Evolutionary conservation across 1,140 invertebrate species (phyloP), one percentile per base, ranked within the genome.

Genomic region (Choristoneura fumiferana): DNA sequence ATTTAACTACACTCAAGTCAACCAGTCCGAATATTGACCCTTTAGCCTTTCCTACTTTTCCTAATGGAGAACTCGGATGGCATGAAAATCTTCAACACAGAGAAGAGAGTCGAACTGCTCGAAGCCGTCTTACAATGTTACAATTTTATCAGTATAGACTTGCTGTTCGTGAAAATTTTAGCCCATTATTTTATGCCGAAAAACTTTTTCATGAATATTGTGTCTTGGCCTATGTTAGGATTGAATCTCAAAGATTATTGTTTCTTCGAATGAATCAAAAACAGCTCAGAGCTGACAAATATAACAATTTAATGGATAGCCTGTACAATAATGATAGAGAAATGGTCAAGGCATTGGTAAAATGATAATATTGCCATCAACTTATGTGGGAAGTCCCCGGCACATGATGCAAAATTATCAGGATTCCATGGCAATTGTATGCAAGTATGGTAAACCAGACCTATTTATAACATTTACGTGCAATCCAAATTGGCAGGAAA

Each of bases 401-500:
- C 67, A 72, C 62, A 56, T 74, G 59, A 58, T 69, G 29, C 61
- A 75, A 69, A 60, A 67, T 58, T 54, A 61, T 8, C 67, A 69
- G 49, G 63, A 73, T 35, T 69, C 62, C 65, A 89, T 78, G 73
- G 70, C 84, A 9, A 89, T 88, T 59, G 89, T 90, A 10, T 58
- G 79, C 36, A 45, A 75, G 57, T 86, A 76, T 64, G 83, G 83
- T 10, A 58, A 54, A 64, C 74, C 83, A 57, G 74, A 81, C 67
- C 67, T 89, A 54, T 86, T 87, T 62, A 76, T 80, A 38, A 86
- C 81, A 37, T 68, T 77, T 54, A 87, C 81, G 36, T 84, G 72
- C 61, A 87, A 92, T 79, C 78, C 89, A 63, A 64, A 83, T 54
- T 92, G 90, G 74, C 58, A 45, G 29, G 73, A 76, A 64, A 69